Percentiles rank a stretch among this genome's conserved stretches.
Evolutionary conservation across 2,113 vertebrate species (phyloP).

Genomic region (Cyrtonyx montezumae): DNA sequence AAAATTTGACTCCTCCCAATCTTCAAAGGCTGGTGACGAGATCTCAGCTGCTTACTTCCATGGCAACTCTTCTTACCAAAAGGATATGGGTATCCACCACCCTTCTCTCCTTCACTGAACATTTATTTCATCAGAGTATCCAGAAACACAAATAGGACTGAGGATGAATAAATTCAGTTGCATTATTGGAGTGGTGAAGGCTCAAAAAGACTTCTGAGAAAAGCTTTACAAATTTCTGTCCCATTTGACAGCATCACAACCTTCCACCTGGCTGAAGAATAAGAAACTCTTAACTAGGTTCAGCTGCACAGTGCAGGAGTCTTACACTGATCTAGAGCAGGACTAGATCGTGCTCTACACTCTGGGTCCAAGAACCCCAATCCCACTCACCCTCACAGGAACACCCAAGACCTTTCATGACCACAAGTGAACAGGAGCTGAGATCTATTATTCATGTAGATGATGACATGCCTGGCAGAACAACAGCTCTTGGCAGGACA

Average conservation of each 20-base stretch:
- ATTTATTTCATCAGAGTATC: not conserved
- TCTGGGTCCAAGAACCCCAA: not conserved
- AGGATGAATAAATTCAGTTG: not conserved
- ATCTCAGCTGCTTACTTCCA: not conserved
- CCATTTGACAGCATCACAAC: not conserved
- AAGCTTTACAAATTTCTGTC: not conserved
- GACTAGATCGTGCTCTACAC: not conserved
- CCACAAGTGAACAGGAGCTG: conserved; percentile 24
- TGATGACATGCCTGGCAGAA: conserved; percentile 64
- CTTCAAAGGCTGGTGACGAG: not conserved
- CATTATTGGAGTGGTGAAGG: not conserved
- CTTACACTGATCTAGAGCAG: not conserved
- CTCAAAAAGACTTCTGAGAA: not conserved
- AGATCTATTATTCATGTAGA: conserved; percentile 56
- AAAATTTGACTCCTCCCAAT: not conserved
- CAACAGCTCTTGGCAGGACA: conserved; percentile 62
- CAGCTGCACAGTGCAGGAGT: accelerated
- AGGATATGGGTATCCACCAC: not conserved
- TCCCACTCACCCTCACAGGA: not conserved
- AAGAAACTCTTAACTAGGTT: not conserved
- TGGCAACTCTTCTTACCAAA: not conserved
- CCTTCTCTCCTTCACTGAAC: not conserved
- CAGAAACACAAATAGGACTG: accelerated
- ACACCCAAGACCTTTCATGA: not conserved
- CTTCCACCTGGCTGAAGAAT: not conserved